Conservation (phyloP, 2,888 invertebrate species). For the Galerucella pusilla region DNA sequence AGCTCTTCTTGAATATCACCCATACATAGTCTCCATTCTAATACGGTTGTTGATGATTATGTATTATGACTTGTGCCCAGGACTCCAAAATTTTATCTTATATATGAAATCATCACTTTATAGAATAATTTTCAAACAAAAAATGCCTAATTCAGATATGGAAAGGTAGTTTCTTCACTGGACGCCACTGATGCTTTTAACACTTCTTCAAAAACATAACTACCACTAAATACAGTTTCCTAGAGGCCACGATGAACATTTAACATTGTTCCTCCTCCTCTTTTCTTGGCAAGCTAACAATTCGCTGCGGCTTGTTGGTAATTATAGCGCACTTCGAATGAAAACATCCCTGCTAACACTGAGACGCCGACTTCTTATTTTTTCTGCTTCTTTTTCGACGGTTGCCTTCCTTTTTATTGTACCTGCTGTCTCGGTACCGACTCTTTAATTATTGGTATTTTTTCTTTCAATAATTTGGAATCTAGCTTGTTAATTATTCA, state of each 20-base stretch:
- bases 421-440: background rate
- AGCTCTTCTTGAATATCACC: too few species aligned
- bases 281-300: conserved; percentile 10
- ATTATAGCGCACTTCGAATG: conserved; percentile 33
- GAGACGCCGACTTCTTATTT: conserved; percentile 30
- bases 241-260: conserved; percentile 12
- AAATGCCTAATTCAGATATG: background rate
- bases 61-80: too few species aligned
- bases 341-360: conserved; percentile 26
- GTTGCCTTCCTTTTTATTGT: background rate
- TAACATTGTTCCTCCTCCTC: conserved; percentile 10
- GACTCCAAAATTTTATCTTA: too few species aligned
- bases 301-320: conserved; percentile 24
- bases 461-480: too few species aligned
- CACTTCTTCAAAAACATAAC: conserved; percentile 12
- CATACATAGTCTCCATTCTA: too few species aligned
- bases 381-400: conserved; percentile 13
- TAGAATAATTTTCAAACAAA: background rate
- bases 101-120: too few species aligned
- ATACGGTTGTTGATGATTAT: too few species aligned
- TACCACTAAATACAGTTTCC: conserved; percentile 13
- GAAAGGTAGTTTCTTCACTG: background rate
- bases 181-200: conserved; percentile 18
- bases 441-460: background rate
- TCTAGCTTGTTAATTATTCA: too few species aligned